Percentiles rank a stretch among this genome's conserved stretches.
phyloP scores from a whole-genome alignment of 2,888 invertebrate genomes.

The Hedya salicella region DNA sequence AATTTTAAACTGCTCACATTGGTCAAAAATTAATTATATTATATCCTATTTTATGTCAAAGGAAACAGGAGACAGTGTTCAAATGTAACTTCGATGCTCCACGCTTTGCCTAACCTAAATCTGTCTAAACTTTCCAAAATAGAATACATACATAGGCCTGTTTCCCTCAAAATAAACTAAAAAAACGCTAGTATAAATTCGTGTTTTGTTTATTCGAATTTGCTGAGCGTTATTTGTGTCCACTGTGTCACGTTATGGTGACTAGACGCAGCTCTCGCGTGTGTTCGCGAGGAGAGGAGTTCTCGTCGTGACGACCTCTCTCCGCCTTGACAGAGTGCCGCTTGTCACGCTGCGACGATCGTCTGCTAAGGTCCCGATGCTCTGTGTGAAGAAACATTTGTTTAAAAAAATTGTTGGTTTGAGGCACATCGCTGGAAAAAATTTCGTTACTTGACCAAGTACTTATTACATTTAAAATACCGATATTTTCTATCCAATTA shows the following conservation, averaged over 20 bases:
- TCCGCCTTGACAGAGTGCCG: constrained; percentile 75
- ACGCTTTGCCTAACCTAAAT: constrained; percentile 23
- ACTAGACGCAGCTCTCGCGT: constrained; percentile 88
- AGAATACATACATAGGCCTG: constrained; percentile 18
- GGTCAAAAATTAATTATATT: constrained; percentile 12
- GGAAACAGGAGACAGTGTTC: constrained; percentile 56
- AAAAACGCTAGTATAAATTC: constrained; percentile 38
- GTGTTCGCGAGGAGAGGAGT: constrained; percentile 88
- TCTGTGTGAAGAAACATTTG: constrained; percentile 57
- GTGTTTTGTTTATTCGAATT: constrained; percentile 35
- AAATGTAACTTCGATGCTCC: constrained; percentile 53
- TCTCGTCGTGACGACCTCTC: constrained; percentile 89
- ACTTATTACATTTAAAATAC: no score
- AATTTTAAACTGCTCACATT: background rate
- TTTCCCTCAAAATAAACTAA: constrained; percentile 21
- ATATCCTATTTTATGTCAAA: constrained; percentile 51
- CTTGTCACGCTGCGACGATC: constrained; percentile 77
- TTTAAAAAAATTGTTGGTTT: background rate
- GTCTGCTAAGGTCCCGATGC: constrained; percentile 73
- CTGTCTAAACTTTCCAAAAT: constrained; percentile 19
- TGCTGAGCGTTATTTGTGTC: constrained; percentile 22
- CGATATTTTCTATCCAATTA: no score
- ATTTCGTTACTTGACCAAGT: no score
- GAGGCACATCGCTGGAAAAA: background rate
- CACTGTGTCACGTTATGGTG: constrained; percentile 42